A percentile compares a stretch with the other conserved stretches of the same genome.
These are phyloP conservation scores for Cryptotis parvus DNA, from an alignment of 2,113 vertebrate genomes.

Conservation along the genomic window DNA sequence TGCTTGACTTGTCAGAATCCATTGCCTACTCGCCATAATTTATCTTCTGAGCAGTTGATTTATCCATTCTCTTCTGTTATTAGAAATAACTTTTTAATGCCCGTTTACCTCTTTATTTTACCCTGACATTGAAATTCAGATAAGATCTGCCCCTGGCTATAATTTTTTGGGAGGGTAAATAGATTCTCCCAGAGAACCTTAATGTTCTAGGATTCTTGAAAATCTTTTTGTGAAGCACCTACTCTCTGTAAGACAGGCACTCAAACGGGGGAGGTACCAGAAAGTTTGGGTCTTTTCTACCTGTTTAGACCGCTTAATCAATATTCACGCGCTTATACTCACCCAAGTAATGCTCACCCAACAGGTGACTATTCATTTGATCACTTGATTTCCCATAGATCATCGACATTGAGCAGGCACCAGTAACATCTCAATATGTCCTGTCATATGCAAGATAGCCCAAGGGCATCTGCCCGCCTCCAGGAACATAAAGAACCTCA, in stretches of 20 bases:
- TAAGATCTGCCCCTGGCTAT: background rate
- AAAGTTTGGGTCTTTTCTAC: background rate
- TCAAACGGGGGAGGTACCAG: background rate
- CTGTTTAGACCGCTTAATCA: background rate
- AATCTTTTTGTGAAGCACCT: background rate
- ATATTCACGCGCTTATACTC: too few species aligned
- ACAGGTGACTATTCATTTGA: too few species aligned
- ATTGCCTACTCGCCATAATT: background rate
- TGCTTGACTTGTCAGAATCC: background rate
- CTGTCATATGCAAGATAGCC: too few species aligned
- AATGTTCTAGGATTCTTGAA: background rate
- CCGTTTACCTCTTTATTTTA: background rate
- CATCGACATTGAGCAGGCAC: too few species aligned
- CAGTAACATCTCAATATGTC: too few species aligned
- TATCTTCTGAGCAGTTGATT: background rate
- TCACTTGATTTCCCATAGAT: too few species aligned
- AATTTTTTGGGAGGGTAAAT: background rate
- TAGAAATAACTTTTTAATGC: background rate
- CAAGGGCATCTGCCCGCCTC: too few species aligned
- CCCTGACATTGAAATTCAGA: background rate
- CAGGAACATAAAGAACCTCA: too few species aligned
- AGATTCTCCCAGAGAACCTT: background rate
- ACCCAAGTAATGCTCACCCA: background rate
- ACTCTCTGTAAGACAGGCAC: background rate
- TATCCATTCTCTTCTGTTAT: background rate